phyloP scores from a whole-genome alignment of 2,888 invertebrate genomes.

The Metopia argyrocephala region DNA sequence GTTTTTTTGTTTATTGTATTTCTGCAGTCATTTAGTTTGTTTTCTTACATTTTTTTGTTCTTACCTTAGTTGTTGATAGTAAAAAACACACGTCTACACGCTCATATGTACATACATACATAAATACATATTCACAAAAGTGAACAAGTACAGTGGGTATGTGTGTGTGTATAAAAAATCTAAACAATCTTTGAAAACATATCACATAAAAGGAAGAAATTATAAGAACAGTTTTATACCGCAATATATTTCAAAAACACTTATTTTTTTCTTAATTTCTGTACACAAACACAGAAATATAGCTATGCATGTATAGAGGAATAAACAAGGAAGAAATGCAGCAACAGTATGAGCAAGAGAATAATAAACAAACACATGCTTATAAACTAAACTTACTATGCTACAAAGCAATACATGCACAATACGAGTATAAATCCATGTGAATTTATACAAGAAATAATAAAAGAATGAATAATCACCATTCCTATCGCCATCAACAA shows the following conservation, averaged over 20 bases:
- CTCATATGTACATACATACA: background rate
- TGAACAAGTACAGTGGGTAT: no score
- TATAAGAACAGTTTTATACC: no score
- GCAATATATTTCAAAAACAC: no score
- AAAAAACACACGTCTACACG: background rate
- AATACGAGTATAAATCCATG: constrained; percentile 22
- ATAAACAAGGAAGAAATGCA: constrained; percentile 10
- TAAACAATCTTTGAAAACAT: constrained; percentile 5
- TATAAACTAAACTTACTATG: background rate
- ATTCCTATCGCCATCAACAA: constrained; percentile 10
- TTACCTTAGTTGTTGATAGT: constrained; percentile 11
- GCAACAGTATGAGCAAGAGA: constrained; percentile 9
- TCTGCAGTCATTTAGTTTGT: constrained; percentile 37
- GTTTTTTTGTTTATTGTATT: background rate
- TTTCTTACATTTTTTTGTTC: background rate
- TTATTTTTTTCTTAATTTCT: no score
- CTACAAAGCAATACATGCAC: background rate
- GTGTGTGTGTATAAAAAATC: no score
- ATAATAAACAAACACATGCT: background rate
- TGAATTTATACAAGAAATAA: background rate
- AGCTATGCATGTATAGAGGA: background rate
- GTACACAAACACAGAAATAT: background rate
- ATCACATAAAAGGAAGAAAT: constrained; percentile 1
- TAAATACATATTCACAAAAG: background rate
- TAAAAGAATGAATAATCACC: constrained; percentile 40